Conservation (phyloP, 2,888 invertebrate genomes). For the Dromius quadrimaculatus region DNA sequence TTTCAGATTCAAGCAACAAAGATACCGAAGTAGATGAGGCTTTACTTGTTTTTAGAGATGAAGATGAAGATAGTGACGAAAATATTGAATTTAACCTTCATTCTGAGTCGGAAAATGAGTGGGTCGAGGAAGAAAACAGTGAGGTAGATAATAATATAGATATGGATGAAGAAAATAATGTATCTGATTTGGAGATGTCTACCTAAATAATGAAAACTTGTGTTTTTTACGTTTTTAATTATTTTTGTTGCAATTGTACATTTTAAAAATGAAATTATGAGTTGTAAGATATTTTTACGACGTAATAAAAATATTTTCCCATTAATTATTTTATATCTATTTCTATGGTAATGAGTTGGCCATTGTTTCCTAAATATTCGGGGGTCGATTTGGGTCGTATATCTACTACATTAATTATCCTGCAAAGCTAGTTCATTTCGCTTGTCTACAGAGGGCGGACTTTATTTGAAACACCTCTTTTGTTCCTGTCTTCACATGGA, state of each 20-base stretch:
- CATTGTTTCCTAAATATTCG: constrained; percentile 37
- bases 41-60: constrained; percentile 70
- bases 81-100: constrained; percentile 60
- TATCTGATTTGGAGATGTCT: constrained; percentile 50
- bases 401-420: constrained; percentile 28
- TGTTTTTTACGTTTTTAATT: constrained; percentile 6
- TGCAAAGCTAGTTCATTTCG: not conserved
- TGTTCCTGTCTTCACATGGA: not conserved
- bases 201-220: constrained; percentile 39
- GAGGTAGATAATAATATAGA: constrained; percentile 58
- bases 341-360: constrained; percentile 48
- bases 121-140: constrained; percentile 63
- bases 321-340: constrained; percentile 9
- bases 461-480: not conserved
- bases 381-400: not conserved
- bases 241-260: not conserved
- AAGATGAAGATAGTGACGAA: constrained; percentile 66
- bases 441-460: not conserved
- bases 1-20: constrained; percentile 63
- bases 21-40: constrained; percentile 66
- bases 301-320: constrained; percentile 5
- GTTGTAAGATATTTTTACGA: constrained; percentile 16
- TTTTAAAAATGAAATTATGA: too few species aligned
- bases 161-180: constrained; percentile 53
- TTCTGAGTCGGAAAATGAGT: constrained; percentile 63